Percentiles rank a stretch among this genome's conserved stretches.
Evolutionary conservation across 2,888 invertebrate genomes (phyloP).

Genomic region (Eubasilissa splendida): DNA sequence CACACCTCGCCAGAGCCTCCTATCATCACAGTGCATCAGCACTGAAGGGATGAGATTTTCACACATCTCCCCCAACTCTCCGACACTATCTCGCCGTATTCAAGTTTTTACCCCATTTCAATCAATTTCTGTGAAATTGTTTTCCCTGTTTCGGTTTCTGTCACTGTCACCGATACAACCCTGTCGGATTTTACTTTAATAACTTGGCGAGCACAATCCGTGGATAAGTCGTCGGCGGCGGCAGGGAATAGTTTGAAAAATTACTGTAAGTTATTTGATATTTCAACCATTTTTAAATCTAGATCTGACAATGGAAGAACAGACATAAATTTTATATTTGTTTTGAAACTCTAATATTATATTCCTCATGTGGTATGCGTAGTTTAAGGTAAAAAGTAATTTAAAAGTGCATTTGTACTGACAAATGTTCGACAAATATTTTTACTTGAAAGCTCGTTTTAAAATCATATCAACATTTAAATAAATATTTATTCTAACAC

Average conservation of each 20-base stretch:
- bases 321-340: too few relatives aligned
- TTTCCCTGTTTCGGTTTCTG: slow-evolving; percentile 53
- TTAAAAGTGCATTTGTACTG: too few relatives aligned
- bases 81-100: slow-evolving; percentile 42
- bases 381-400: too few relatives aligned
- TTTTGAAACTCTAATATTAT: background rate
- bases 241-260: slow-evolving; percentile 52
- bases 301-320: background rate
- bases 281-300: slow-evolving; percentile 12
- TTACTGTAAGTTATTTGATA: slow-evolving; percentile 41
- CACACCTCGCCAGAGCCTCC: slow-evolving; percentile 7
- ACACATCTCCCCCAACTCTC: slow-evolving; percentile 32
- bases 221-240: background rate
- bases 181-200: slow-evolving; percentile 51
- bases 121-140: slow-evolving; percentile 58
- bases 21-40: slow-evolving; percentile 46
- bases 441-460: too few relatives aligned
- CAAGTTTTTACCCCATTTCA: slow-evolving; percentile 54
- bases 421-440: too few relatives aligned
- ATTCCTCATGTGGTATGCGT: too few relatives aligned
- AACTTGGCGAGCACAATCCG: slow-evolving; percentile 47
- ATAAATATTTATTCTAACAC: too few relatives aligned
- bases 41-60: slow-evolving; percentile 42
- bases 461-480: too few relatives aligned
- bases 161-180: slow-evolving; percentile 55